phyloP scores from a whole-genome alignment of 2,888 invertebrate species.

The Polietes domitor region DNA sequence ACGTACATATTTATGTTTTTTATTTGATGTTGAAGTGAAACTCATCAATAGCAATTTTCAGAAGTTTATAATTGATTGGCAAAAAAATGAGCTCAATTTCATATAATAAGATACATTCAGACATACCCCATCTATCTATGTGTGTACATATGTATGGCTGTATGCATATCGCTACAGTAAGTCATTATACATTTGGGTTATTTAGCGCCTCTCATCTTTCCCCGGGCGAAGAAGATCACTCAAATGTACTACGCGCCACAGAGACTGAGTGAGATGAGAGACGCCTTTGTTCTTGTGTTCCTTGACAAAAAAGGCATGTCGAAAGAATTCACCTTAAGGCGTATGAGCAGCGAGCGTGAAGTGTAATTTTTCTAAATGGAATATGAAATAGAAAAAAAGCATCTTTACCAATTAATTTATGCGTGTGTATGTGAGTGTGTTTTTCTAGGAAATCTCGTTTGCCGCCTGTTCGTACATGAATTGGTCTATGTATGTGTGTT shows the following conservation, averaged over 20 bases:
- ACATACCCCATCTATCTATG: no score
- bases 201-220: not conserved
- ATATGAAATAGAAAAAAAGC: not conserved
- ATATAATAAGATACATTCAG: not conserved
- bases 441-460: not conserved
- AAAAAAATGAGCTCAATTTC: constrained; percentile 9
- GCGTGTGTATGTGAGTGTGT: not conserved
- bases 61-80: constrained; percentile 1
- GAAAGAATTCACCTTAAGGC: constrained; percentile 18
- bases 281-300: not conserved
- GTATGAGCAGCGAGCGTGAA: constrained; percentile 22
- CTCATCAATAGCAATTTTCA: not conserved
- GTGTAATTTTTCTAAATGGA: constrained; percentile 5
- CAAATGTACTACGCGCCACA: not conserved
- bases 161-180: not conserved
- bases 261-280: no score
- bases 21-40: not conserved
- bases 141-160: no score
- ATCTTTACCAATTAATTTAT: constrained; percentile 24
- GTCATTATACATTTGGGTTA: constrained; percentile 16
- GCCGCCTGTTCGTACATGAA: no score
- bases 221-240: not conserved
- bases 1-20: no score
- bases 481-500: no score
- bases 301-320: not conserved